These are phyloP conservation scores for Trichopoda pennipes DNA, from an alignment of 2,888 invertebrate species.

Conservation along the genomic window DNA sequence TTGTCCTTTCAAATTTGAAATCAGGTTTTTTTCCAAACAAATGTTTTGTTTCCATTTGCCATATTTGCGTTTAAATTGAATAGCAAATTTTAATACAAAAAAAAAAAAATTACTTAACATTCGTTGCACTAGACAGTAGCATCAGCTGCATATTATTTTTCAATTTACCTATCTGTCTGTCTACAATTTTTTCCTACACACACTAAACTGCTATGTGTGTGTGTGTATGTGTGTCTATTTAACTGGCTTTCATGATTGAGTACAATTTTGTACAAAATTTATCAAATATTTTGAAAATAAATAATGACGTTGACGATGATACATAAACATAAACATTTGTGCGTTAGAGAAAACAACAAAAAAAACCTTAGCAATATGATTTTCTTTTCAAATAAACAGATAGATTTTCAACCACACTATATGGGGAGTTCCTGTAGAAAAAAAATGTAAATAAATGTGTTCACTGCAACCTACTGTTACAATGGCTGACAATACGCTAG, in stretches of 20 bases:
- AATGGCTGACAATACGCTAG: neutral
- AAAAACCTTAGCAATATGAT: slow-evolving; percentile 28
- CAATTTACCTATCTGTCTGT: slow-evolving; percentile 44
- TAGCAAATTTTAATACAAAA: slow-evolving; percentile 19
- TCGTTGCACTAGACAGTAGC: slow-evolving; percentile 15
- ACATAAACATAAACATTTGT: slow-evolving; percentile 41
- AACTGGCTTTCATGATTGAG: slow-evolving; percentile 50
- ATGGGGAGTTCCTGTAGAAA: neutral
- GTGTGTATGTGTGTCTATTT: neutral
- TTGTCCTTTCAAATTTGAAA: no score
- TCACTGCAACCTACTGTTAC: neutral
- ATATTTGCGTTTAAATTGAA: slow-evolving; percentile 31
- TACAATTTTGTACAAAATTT: slow-evolving; percentile 48
- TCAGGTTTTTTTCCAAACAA: neutral
- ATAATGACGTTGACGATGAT: slow-evolving; percentile 43
- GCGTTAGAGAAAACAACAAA: neutral
- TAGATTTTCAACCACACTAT: slow-evolving; percentile 44
- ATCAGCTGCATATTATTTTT: slow-evolving; percentile 62
- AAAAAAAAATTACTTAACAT: slow-evolving; percentile 22
- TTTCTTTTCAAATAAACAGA: slow-evolving; percentile 52
- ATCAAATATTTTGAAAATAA: slow-evolving; percentile 54
- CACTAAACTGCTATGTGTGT: no score
- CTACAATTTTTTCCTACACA: neutral
- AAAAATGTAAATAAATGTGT: slow-evolving; percentile 1
- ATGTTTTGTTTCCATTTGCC: slow-evolving; percentile 5